Evolutionary conservation across 2,888 invertebrate genomes (phyloP), one percentile per base, ranked within the genome.

Genomic region (Apocheima hispidaria): DNA sequence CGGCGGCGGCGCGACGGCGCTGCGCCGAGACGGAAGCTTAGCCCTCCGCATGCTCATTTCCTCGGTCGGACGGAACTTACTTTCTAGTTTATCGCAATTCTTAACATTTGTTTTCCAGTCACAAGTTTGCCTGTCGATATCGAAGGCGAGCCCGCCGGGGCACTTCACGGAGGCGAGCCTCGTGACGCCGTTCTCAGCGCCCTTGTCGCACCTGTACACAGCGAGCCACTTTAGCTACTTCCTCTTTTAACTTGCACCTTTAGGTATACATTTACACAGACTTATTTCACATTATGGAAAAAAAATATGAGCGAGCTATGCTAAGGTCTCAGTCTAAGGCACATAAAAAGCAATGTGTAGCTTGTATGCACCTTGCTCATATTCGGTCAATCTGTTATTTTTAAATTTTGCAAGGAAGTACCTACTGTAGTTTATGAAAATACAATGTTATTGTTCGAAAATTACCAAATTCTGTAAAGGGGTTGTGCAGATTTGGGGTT

Each of bases 91-190:
- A 94, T 98, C 96, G 95, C 98, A 98, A 95, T 98, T 98, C 95
- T 97, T 97, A 94, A 98, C 98, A 94, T 98, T 95, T 87, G 97
- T 95, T 95, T 96, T 98, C 98, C 98, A 98, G 94, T 98, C 98
- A 94, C 98, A 98, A 82, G 98, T 98, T 94, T 98, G 98, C 82
- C 97, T 95, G 90, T 96, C 96, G 90, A 98, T 96, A 95, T 98
- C 98, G 94, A 98, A 98, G 84, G 97, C 97, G 87, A 98, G 95
- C 90, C 98, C 96, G 84, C 95, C 95, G 79, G 98, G 98, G 93
- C 98, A 98, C 85, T 96, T 95, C 84, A 98, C 97, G 70, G 96
- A 95, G 81, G 98, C 97, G 89, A 98, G 94, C 88, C 98, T 95
- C 84, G 96, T 97, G 78, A 95, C 95, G 82, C 97, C 96, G 90